Conservation (phyloP, 2,888 invertebrate species). For the Aphodius granarius region DNA sequence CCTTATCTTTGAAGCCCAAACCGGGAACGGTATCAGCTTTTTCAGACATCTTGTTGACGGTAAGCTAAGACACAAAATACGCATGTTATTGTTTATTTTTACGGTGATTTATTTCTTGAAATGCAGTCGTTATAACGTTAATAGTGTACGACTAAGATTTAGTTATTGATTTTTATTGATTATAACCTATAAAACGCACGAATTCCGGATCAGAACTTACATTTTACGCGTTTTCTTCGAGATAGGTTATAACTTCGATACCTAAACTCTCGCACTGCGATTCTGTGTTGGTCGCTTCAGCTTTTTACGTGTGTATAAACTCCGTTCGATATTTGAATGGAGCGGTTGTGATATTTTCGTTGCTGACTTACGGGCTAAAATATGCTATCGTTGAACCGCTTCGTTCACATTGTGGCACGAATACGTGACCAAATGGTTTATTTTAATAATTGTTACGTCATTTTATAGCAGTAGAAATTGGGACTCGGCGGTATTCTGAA, state of each 20-base stretch:
- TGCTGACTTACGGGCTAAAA: background rate
- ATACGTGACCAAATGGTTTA: background rate
- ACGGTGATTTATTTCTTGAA: no score
- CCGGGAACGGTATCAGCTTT: constrained; percentile 68
- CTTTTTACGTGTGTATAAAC: background rate
- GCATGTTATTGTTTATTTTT: no score
- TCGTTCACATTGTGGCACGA: background rate
- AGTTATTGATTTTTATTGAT: no score
- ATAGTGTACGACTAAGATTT: no score
- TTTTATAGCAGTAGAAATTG: background rate
- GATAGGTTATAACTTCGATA: constrained; percentile 27
- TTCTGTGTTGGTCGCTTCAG: background rate
- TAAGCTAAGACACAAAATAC: no score
- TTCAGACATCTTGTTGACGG: constrained; percentile 46
- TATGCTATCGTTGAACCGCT: background rate
- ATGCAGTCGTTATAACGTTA: no score
- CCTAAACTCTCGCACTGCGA: background rate
- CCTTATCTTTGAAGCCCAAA: constrained; percentile 77
- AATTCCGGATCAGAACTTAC: background rate
- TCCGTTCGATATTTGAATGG: background rate
- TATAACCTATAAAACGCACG: no score
- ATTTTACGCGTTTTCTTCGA: constrained; percentile 2
- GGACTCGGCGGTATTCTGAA: background rate
- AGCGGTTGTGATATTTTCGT: background rate
- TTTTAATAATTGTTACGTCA: constrained; percentile 4